A percentile compares a stretch with the other conserved stretches of the same genome.
Conservation (phyloP, 2,797 vertebrate genomes). For the Tangara arthus region DNA sequence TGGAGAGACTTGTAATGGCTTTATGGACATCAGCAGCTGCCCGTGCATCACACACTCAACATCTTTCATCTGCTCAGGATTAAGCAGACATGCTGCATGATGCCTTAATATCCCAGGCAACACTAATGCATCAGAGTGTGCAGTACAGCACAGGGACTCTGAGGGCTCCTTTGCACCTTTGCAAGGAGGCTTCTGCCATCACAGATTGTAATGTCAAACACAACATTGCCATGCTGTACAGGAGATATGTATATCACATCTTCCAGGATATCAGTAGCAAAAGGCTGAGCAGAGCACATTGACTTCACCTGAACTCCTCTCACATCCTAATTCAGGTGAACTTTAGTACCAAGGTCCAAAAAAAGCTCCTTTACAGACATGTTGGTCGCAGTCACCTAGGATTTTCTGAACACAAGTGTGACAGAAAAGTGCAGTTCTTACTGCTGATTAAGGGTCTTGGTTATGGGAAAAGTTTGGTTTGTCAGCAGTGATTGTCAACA, state of each 20-base stretch:
- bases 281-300: neutral
- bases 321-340: neutral
- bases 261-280: neutral
- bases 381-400: neutral
- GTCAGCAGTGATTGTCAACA: accelerated
- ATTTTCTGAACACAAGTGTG: neutral
- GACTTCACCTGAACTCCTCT: neutral
- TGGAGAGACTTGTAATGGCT: neutral
- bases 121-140: neutral
- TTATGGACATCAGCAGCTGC: neutral
- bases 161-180: neutral
- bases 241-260: accelerated
- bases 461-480: neutral
- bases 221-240: neutral
- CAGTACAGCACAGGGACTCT: neutral
- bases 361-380: accelerated
- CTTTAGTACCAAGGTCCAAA: neutral
- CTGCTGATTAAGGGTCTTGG: neutral
- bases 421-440: neutral
- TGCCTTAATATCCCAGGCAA: neutral
- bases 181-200: neutral
- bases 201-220: neutral
- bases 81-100: too few species aligned
- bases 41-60: neutral
- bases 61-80: neutral